Conservation (phyloP, 2,888 invertebrate species). For the Lasioglossum oenotherae region DNA sequence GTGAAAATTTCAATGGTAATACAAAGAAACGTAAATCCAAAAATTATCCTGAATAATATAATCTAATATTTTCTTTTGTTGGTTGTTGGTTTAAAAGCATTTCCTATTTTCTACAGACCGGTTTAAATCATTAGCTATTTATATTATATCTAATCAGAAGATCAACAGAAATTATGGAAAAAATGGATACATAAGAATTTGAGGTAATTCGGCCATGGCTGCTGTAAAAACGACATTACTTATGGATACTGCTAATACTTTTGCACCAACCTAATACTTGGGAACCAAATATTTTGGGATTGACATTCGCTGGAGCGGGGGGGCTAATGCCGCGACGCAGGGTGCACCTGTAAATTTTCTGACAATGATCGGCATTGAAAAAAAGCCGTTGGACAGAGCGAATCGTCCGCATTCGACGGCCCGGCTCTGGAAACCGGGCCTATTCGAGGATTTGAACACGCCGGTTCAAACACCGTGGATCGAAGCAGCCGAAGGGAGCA, state of each 20-base stretch:
- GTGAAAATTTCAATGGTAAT: no score
- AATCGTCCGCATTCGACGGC: background rate
- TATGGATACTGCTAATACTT: background rate
- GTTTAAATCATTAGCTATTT: no score
- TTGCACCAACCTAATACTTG: background rate
- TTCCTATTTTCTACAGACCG: no score
- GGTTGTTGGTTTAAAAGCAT: no score
- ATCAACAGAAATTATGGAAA: no score
- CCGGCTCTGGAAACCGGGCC: background rate
- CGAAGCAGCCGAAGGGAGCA: slow-evolving; percentile 2
- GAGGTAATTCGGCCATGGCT: no score
- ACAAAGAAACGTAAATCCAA: no score
- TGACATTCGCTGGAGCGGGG: background rate
- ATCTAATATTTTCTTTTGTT: no score
- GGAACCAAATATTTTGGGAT: background rate
- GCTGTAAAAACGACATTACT: no score
- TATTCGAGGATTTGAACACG: background rate
- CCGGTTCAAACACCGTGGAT: background rate
- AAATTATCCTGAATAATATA: no score
- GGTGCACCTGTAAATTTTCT: background rate
- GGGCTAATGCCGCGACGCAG: background rate
- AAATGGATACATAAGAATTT: no score
- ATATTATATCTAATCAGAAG: no score
- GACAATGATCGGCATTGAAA: background rate
- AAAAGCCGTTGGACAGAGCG: background rate